Evolutionary conservation across 2,797 vertebrate species (phyloP).

Genomic region (Echeneis naucrates): DNA sequence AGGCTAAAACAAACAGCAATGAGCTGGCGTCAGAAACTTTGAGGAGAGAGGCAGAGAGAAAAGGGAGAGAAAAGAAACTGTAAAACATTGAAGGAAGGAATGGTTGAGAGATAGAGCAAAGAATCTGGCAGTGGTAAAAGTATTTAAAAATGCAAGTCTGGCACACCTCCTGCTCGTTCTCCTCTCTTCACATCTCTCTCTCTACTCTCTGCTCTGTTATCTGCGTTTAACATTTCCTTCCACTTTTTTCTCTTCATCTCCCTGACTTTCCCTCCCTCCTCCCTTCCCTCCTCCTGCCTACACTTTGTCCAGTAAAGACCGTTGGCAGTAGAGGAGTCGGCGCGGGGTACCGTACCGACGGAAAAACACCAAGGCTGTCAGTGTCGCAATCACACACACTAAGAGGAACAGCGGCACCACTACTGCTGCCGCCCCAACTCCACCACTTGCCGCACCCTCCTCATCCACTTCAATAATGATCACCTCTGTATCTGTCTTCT

Average conservation of each 20-base stretch:
- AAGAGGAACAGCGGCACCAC: conserved; percentile 88
- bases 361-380: conserved; percentile 90
- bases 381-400: conserved; percentile 87
- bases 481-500: conserved; percentile 75
- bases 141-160: conserved; percentile 56
- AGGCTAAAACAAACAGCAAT: conserved; percentile 86
- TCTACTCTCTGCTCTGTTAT: conserved; percentile 24
- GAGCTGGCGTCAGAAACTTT: conserved; percentile 84
- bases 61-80: conserved; percentile 35
- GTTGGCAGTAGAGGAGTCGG: conserved; percentile 91
- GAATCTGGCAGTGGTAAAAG: conserved; percentile 73
- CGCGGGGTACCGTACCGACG: conserved; percentile 91
- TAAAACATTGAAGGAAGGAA: conserved; percentile 48
- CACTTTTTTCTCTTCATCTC: conserved; percentile 33
- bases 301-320: conserved; percentile 88
- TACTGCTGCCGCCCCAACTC: conserved; percentile 82
- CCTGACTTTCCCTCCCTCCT: conserved; percentile 14
- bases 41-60: conserved; percentile 52
- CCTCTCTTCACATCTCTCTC: conserved; percentile 46
- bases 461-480: conserved; percentile 85
- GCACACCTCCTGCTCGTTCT: conserved; percentile 59
- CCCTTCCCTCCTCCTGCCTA: conserved; percentile 60
- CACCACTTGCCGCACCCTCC: conserved; percentile 61
- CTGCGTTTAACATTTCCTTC: conserved; percentile 47
- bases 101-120: conserved; percentile 67